phyloP scores from a whole-genome alignment of 2,113 vertebrate genomes.

The Pteropus alecto region DNA sequence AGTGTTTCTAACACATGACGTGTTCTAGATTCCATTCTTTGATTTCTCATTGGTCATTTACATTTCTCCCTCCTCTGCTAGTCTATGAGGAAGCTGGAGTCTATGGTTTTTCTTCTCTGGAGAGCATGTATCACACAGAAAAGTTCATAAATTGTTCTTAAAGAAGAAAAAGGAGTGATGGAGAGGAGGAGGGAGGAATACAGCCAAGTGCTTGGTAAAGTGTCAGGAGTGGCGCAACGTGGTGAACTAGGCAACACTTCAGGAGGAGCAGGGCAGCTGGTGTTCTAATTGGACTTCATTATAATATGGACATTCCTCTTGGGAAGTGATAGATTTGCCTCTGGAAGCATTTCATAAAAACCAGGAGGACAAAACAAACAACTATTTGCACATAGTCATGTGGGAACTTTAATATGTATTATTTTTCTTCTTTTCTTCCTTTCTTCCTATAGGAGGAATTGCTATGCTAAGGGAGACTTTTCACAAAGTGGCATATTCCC shows the following conservation, averaged over 20 bases:
- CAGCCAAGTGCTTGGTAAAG: neutral
- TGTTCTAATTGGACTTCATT: neutral
- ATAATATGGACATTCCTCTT: neutral
- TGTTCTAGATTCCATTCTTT: neutral
- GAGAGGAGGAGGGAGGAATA: neutral
- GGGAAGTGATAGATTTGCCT: neutral
- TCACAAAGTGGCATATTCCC: neutral
- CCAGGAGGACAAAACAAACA: neutral
- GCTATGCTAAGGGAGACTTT: neutral
- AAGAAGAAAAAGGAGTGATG: neutral
- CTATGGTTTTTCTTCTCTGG: neutral
- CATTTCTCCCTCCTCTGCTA: neutral
- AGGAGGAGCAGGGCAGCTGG: neutral
- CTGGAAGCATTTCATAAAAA: neutral
- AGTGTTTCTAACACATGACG: neutral
- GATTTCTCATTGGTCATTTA: neutral
- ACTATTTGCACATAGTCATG: neutral
- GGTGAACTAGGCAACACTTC: neutral
- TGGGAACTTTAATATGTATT: neutral
- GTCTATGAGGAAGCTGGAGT: neutral
- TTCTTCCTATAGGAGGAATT: neutral
- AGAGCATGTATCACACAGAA: neutral
- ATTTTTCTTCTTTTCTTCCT: neutral
- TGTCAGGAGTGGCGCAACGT: neutral
- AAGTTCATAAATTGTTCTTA: neutral